Conservation (phyloP, 2,797 vertebrate species). For the Enteromius trimaculatus region DNA sequence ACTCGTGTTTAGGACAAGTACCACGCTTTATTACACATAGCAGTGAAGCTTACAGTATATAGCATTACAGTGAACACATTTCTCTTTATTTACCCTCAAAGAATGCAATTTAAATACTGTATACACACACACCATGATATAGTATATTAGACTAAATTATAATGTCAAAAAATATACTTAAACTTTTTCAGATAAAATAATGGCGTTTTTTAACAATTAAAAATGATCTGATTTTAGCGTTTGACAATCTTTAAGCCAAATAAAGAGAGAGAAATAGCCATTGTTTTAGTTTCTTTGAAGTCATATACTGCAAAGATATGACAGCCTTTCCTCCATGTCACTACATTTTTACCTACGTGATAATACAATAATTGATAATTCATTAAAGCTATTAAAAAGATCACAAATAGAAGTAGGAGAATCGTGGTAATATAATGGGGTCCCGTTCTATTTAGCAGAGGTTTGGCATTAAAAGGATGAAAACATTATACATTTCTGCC, state of each 20-base stretch:
- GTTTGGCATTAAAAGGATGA: background rate
- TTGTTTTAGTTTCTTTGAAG: background rate
- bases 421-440: background rate
- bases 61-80: too few relatives aligned
- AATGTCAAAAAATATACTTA: background rate
- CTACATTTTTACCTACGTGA: background rate
- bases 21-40: too few relatives aligned
- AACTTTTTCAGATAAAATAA: background rate
- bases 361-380: too few relatives aligned
- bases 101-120: too few relatives aligned
- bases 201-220: background rate
- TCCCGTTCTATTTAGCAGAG: background rate
- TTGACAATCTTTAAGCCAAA: too few relatives aligned
- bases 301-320: background rate
- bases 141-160: background rate
- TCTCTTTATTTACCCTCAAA: too few relatives aligned
- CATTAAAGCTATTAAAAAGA: background rate
- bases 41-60: too few relatives aligned
- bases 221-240: background rate
- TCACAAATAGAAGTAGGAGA: background rate
- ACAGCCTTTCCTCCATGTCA: background rate
- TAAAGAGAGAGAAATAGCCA: background rate
- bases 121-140: too few relatives aligned
- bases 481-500: background rate
- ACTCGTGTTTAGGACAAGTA: too few relatives aligned